These are phyloP conservation scores for Pseudomyrmex cubaensis DNA, from an alignment of 1,140 invertebrate genomes.

Conservation along the genomic window DNA sequence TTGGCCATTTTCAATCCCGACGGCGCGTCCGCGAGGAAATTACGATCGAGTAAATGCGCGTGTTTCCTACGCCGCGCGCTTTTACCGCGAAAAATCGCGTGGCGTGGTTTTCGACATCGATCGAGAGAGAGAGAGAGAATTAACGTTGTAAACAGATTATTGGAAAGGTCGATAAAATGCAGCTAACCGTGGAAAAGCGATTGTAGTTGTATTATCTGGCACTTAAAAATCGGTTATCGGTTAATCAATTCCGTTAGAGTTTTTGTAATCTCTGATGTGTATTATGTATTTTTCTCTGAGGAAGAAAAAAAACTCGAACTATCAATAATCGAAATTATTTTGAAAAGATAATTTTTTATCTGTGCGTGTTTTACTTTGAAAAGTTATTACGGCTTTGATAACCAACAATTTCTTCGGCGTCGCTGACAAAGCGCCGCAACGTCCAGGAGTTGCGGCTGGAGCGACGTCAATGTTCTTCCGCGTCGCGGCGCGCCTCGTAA, in stretches of 20 bases:
- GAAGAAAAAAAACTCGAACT: neutral
- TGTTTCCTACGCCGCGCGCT: neutral
- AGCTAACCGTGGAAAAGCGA: no score
- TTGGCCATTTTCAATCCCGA: slow-evolving; percentile 34
- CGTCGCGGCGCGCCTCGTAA: slow-evolving; percentile 8
- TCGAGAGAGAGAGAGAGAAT: slow-evolving; percentile 7
- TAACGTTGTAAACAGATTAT: slow-evolving; percentile 10
- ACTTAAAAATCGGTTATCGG: neutral
- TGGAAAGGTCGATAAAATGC: neutral
- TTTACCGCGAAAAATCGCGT: slow-evolving; percentile 6
- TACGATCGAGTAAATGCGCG: slow-evolving; percentile 13
- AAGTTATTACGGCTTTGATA: no score
- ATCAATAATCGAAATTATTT: neutral
- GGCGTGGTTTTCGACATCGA: neutral
- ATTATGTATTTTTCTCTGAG: no score
- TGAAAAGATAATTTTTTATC: neutral
- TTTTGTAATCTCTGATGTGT: no score
- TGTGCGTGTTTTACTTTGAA: neutral
- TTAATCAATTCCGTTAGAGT: neutral
- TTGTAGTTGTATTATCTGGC: no score
- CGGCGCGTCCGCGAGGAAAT: slow-evolving; percentile 31
- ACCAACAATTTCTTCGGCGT: neutral
- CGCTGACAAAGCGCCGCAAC: neutral
- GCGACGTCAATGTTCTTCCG: slow-evolving; percentile 12
- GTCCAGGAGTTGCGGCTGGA: slow-evolving; percentile 7